Base-by-base conservation (phyloP, 2,113 vertebrate species). In the Pelecanoides urinatrix region DNA sequence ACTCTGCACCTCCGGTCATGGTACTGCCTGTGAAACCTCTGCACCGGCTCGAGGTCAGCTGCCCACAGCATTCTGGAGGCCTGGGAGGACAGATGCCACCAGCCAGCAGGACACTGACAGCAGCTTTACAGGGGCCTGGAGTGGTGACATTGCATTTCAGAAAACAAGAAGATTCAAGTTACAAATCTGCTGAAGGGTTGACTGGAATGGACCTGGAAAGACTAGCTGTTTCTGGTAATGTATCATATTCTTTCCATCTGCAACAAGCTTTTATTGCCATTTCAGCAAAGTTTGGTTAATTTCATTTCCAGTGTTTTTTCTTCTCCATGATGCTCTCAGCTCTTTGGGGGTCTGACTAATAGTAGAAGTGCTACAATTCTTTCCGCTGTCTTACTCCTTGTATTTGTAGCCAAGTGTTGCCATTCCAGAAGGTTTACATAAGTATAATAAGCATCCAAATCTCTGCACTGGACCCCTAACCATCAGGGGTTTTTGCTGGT, bases 271-370 rank as follows among this genome's bases (percentile, higher is more conserved):
- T 90, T 75, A 88, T 8, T 93, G 74, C 53, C 32, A 75, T 91
- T 92, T 92, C 90, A 95, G 84, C 70, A 79, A 91, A 72, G 44
- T 49, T 74, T 78, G 40, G 30, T 85, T 93, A 32, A 88, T 79
- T 86, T 88, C 5, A 55, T 94, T 96, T 90, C 71, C 74, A 94
- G 70, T 7, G 6, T 4, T 85, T 96, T 86, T 87, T 36, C 21
- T 87, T 79, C 78, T 53, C 76, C 9, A 6, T 77, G 74, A 38
- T 88, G 36, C 27, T 75, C 19, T 79, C 74, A 91, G 47, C 83
- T 89, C 56, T 94, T 96, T 4, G 9, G 81, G 77, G 36, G 40
- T 73, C 84, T 96, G 94, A 91, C 61, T 96, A 86, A 94, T 53
- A n/a, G 42, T 40, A 67, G 44, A 90, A 96, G 36, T 68, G 34